Base-by-base conservation (phyloP, 1,140 invertebrate genomes). In the Harlomillsia oculata region DNA sequence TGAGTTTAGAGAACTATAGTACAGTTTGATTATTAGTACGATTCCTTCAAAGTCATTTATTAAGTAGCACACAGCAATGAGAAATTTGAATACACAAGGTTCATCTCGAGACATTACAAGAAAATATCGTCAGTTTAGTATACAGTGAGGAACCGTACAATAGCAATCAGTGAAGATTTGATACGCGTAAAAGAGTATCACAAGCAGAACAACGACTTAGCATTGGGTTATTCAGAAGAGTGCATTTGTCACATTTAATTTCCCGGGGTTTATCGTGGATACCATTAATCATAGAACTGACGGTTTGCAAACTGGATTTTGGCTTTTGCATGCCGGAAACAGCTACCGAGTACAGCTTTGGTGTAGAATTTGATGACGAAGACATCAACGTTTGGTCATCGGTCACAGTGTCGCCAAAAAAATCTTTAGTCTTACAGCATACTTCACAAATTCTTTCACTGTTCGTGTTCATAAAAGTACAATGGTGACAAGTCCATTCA, bases 401-500 rank as follows among this genome's bases (percentile, higher is more conserved):
- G 18, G 18, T 48, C 11, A 37, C 48, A n/a, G 45, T n/a, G 13
- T 52, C 56, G 1, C 45, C 48, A 36, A 53, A 43, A 48, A 62
- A 62, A 52, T 62, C 59, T 36, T 57, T 62, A 44, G 39, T 56
- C 37, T 62, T 62, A 11, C 49, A 50, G 39, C 59, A 62, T 16
- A 62, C 32, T 49, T 62, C 59, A 37, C 59, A 62, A 14, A 62
- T 62, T 18, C 44, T 43, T 6, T 46, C 50, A 20, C 30, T 26
- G 4, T 3, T 32, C 20, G 32, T 34, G 39, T 62, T 62, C 8
- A 44, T 20, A 36, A 56, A 57, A 28, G 59, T 62, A 26, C 59
- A 62, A 40, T 41, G 45, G 20, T 28, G 34, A 28, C 59, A 62
- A 2, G 34, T 8, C 59, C 59, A 62, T 20, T 48, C 48, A 5